phyloP scores from a whole-genome alignment of 2,113 vertebrate genomes.

The Lepus americanus region DNA sequence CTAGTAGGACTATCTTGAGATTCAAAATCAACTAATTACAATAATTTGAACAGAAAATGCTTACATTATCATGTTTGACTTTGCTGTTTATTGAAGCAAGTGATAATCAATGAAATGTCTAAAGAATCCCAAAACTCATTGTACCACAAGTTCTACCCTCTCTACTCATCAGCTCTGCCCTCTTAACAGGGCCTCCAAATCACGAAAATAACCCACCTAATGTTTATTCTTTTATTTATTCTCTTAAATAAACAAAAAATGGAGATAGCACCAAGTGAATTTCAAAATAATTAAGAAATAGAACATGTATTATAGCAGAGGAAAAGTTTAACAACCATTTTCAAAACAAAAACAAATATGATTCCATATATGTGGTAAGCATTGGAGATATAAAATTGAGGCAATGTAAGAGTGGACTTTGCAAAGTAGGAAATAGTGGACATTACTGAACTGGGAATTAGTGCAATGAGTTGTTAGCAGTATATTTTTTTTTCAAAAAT shows the following conservation, averaged over 20 bases:
- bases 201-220: background rate
- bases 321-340: background rate
- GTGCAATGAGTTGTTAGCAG: background rate
- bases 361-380: background rate
- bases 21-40: slow-evolving; percentile 52
- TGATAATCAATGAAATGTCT: background rate
- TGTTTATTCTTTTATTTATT: background rate
- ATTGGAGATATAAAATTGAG: background rate
- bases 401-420: background rate
- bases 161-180: background rate
- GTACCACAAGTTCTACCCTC: accelerated
- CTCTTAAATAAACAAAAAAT: background rate
- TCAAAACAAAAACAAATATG: too few relatives aligned
- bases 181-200: background rate
- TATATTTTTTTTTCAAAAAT: background rate
- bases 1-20: background rate
- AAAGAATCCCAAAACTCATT: background rate
- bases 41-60: background rate
- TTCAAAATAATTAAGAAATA: background rate
- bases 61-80: background rate
- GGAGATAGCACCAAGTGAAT: background rate
- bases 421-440: background rate
- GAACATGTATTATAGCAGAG: background rate
- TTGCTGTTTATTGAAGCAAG: background rate
- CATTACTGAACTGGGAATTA: background rate